Base-by-base conservation (phyloP, 2,113 vertebrate genomes). In the Nothobranchius kuhntae region DNA sequence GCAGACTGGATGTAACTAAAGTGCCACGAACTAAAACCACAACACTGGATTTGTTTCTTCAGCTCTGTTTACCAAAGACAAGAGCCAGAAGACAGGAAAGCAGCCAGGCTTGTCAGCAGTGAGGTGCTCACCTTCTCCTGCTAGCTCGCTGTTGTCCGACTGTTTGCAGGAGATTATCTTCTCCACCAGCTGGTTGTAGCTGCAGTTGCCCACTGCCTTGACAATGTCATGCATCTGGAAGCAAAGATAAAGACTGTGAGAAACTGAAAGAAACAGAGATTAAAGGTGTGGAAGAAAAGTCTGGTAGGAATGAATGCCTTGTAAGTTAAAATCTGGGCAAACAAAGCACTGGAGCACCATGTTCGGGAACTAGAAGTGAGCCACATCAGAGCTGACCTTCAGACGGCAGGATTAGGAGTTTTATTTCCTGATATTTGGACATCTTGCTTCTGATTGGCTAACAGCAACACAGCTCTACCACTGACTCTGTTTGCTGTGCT, bases 121-220 rank as follows among this genome's bases (percentile, higher is more conserved):
- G 57, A 56, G 63, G 36, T 38, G 86, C 94, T 84, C 82, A 99
- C 98, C 98, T 96, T 99, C 96, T 61, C 95, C 97, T 86, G 96
- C 95, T 84, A 96, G 93, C 86, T 97, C 95, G 59, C 96, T 98
- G 89, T 90, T 96, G 80, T 96, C 95, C 1, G 97, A 98, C 87
- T 99, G 97, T 82, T 99, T 99, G 90, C 95, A 98, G 71, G 93
- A 95, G 89, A 99, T 99, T 4, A 99, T 98, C 92, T 99, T 99
- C 93, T 99, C 98, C 62, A 99, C 98, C 75, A 99, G 92, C 86
- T 99, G 97, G 93, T 99, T 99, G 87, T 99, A 99, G 91, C 98
- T 99, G 94, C 97, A 99, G 92, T 96, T 96, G 77, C 96, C 96
- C 86, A 99, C 96, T 53, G 97, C 96, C 90, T 95, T 98, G 75